These are phyloP conservation scores for Cherax quadricarinatus DNA, from an alignment of 1,140 invertebrate genomes.

Conservation along the genomic window DNA sequence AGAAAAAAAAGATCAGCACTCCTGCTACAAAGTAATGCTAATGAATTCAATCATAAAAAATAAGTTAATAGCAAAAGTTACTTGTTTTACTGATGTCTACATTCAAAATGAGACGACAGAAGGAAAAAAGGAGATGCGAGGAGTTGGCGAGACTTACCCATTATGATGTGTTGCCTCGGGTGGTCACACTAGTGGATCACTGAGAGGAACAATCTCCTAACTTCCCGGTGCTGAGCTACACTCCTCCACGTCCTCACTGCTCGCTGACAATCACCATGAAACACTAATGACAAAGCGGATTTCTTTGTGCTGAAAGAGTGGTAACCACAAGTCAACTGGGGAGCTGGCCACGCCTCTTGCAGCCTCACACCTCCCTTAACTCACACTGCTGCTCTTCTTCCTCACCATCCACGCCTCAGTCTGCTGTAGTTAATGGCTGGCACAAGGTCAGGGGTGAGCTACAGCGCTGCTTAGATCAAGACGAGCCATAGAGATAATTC, in stretches of 20 bases:
- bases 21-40: too few relatives aligned
- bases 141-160: not conserved
- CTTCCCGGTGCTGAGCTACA: not conserved
- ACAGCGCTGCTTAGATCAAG: not conserved
- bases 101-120: too few relatives aligned
- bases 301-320: not conserved
- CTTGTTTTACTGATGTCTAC: too few relatives aligned
- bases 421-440: not conserved
- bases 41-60: too few relatives aligned
- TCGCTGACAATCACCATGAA: slow-evolving; percentile 3
- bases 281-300: not conserved
- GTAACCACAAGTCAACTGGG: not conserved
- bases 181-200: not conserved
- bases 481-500: slow-evolving; percentile 1
- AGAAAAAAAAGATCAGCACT: too few relatives aligned
- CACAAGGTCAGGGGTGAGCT: not conserved
- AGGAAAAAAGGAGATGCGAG: too few relatives aligned
- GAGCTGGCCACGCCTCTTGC: not conserved
- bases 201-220: not conserved
- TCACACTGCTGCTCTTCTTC: not conserved
- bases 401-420: not conserved
- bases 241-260: not conserved
- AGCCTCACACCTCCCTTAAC: not conserved
- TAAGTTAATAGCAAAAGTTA: too few relatives aligned
- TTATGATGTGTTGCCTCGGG: not conserved